phyloP scores from a whole-genome alignment of 2,797 vertebrate genomes.

The Cuniculus paca region DNA sequence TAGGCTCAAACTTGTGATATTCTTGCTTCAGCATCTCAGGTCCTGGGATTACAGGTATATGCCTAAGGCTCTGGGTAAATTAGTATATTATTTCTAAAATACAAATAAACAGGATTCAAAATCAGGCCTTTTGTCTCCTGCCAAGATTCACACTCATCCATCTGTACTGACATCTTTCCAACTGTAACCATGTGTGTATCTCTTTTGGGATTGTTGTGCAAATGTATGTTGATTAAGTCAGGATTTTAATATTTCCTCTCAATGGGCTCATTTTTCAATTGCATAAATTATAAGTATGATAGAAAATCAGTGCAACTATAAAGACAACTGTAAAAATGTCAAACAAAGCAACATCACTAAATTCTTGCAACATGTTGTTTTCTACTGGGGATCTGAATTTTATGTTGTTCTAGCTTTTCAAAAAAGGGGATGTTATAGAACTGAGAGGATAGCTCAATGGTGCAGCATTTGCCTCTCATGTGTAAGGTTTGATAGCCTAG shows the following conservation, averaged over 20 bases:
- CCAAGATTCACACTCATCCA: not conserved
- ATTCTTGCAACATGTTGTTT: not conserved
- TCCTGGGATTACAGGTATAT: not conserved
- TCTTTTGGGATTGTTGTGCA: not conserved
- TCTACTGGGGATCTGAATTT: not conserved
- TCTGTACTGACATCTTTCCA: not conserved
- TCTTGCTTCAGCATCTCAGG: not conserved
- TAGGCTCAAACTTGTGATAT: not conserved
- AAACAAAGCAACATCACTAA: not conserved
- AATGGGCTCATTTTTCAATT: not conserved
- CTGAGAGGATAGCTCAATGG: not conserved
- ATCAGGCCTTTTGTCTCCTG: not conserved
- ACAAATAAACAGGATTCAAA: slow-evolving; percentile 16
- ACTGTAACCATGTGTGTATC: not conserved
- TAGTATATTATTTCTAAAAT: slow-evolving; percentile 2
- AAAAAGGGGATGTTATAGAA: not conserved
- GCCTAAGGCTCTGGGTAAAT: not conserved
- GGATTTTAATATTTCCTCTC: slow-evolving; percentile 50
- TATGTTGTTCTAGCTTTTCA: not conserved
- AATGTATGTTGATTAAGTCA: not conserved
- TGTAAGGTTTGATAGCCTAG: not conserved
- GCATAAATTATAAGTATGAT: not conserved
- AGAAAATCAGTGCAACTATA: slow-evolving; percentile 10
- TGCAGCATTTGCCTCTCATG: not conserved
- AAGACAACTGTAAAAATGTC: slow-evolving; percentile 24